Evolutionary conservation across 2,797 vertebrate species (phyloP), one percentile per base, ranked within the genome.

Genomic region (Neoniphon sammara): DNA sequence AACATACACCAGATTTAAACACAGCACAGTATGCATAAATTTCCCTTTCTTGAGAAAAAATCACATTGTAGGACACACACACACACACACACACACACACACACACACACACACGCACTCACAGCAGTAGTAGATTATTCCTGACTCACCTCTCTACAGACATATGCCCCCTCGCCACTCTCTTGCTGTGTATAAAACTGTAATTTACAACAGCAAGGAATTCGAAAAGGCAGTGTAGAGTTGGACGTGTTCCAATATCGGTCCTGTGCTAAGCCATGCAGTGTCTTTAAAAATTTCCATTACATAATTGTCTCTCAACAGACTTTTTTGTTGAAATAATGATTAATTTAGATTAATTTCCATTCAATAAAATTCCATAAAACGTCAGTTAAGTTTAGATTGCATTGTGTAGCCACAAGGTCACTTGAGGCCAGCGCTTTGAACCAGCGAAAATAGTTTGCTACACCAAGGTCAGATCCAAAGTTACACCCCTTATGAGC

Each of bases 1-100:
- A 57, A 17, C 7, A 27, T 27, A 21, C 7, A 21, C 17, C 85
- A 71, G 80, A 79, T 89, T 81, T 87, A 86, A 87, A 84, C 87
- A 85, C 86, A 81, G 57, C 61, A 25, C 53, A 60, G 55, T 30
- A 64, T 47, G 73, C 66, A 81, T 69, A 52, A 23, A 54, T 77
- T 85, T 66, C 58, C 71, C 39, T 11, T 70, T 65, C 59, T 23
- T 46, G 0, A 72, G 64, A 77, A 74, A 80, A 63, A 44, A 17
- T 55, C 6, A 31, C 17, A 10, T 39, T 52, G 17, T 17, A 50
- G 47, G 46, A 47, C 42, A 47, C 44, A 42, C 30, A 25, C 10
- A 63, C 50, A 36, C n/a, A 49, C 44, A 53, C 27, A 62, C 36
- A 14, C 34, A 34, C 23, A 62, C 73, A 49, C 34, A 34, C n/a